Evolutionary conservation across 2,797 vertebrate genomes (phyloP), one percentile per base, ranked within the genome.

Genomic region (Calcarius lapponicus): DNA sequence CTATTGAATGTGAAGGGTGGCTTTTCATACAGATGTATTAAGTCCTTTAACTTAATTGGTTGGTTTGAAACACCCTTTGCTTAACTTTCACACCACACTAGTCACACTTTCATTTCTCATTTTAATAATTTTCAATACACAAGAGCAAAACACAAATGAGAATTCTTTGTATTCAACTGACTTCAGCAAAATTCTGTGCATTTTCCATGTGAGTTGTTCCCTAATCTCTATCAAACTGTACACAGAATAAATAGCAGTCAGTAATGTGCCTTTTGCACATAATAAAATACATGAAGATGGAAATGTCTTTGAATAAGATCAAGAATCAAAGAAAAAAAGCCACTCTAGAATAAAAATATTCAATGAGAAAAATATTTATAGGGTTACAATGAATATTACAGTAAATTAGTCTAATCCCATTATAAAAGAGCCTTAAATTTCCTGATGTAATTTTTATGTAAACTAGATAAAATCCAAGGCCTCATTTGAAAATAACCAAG

Each of bases 191-290:
- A 25, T 95, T 92, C 53, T 57, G 47, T 61, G 48, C 62, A 40
- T 94, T 96, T 97, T 91, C 83, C 84, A 76, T 65, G 36, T 76
- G 25, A 96, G 73, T 80, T 92, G n/a, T 42, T 96, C 53, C 40
- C 57, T 94, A 95, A 93, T 91, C 88, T 93, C 65, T 43, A 73
- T 80, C 86, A 90, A 91, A 93, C 86, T 81, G 71, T 66, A 90
- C 51, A 84, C 26, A 90, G 80, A 87, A 82, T 43, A 93, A 83
- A 70, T 13, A 86, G 34, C 24, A 82, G 64, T 60, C 2, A 61
- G 53, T 12, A 50, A 65, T 34, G n/a, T 82, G 53, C 19, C 10
- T 65, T 92, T 84, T 72, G 40, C 48, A 70, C 58, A 42, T 19
- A 56, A 54, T 48, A 51, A 83, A 83, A 73, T 18, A 47, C 8